Conservation (phyloP, 2,888 invertebrate genomes). For the Agriopis aurantiaria region DNA sequence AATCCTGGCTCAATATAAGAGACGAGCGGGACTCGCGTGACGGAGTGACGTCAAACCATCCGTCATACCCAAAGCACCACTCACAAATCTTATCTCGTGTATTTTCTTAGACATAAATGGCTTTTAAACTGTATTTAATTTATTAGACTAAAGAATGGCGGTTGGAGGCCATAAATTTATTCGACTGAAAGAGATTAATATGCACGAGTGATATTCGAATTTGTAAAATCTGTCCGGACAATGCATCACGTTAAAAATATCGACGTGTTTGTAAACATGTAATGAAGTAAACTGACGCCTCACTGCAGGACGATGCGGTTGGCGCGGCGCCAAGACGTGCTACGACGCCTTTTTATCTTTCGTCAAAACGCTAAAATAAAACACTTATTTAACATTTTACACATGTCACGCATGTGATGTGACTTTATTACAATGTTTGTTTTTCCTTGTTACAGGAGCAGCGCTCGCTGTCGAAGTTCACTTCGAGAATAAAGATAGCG, state of each 20-base stretch:
- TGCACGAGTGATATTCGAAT: slow-evolving; percentile 16
- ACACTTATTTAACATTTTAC: slow-evolving; percentile 68
- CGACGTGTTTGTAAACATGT: slow-evolving; percentile 71
- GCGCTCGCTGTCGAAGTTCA: slow-evolving; percentile 93
- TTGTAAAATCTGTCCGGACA: slow-evolving; percentile 23
- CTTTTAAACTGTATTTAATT: slow-evolving; percentile 49
- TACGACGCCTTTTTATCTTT: slow-evolving; percentile 74
- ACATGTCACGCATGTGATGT: slow-evolving; percentile 60
- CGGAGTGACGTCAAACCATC: slow-evolving; percentile 53
- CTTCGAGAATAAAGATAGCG: slow-evolving; percentile 96
- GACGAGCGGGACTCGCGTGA: slow-evolving; percentile 56
- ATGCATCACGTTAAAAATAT: slow-evolving; percentile 42
- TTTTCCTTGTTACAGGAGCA: slow-evolving; percentile 87
- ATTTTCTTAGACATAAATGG: slow-evolving; percentile 49
- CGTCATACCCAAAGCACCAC: slow-evolving; percentile 59
- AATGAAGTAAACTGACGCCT: slow-evolving; percentile 61
- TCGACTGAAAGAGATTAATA: background rate
- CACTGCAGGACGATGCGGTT: slow-evolving; percentile 67
- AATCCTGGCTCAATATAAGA: slow-evolving; percentile 69
- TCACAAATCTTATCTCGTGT: slow-evolving; percentile 43
- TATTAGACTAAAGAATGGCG: slow-evolving; percentile 24
- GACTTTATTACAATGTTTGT: slow-evolving; percentile 56
- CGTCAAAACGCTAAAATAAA: slow-evolving; percentile 70
- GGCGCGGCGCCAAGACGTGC: slow-evolving; percentile 71
- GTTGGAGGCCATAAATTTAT: slow-evolving; percentile 4